phyloP scores from a whole-genome alignment of 2,888 invertebrate genomes.

The Caenorhabditis imperialis region DNA sequence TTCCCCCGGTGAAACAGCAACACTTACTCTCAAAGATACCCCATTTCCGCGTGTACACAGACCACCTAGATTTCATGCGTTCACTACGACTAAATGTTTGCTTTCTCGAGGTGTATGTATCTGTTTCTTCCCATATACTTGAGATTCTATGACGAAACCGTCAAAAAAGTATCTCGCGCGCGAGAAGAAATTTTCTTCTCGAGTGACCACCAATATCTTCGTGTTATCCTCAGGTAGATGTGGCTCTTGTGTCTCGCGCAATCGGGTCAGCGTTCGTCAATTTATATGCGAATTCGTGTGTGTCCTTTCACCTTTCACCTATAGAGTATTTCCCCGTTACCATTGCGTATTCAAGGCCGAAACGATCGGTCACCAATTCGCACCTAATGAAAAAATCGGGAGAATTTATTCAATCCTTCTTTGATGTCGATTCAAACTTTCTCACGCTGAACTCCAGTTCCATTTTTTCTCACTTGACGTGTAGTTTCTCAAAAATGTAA shows the following conservation, averaged over 20 bases:
- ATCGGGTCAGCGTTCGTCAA: constrained; percentile 5
- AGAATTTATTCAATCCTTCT: constrained; percentile 13
- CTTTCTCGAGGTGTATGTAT: constrained; percentile 27
- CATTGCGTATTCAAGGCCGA: constrained; percentile 38
- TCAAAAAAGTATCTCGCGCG: constrained; percentile 49
- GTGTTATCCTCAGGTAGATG: constrained; percentile 29
- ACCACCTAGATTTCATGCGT: constrained; percentile 13
- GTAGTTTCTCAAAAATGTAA: constrained; percentile 27
- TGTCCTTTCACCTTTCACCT: constrained; percentile 31
- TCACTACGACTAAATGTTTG: constrained; percentile 32
- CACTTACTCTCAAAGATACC: too few relatives aligned
- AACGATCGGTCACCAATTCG: constrained; percentile 25
- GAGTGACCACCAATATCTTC: constrained; percentile 25
- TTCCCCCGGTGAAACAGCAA: constrained; percentile 23
- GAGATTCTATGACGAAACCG: constrained; percentile 48
- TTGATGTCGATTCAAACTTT: not conserved
- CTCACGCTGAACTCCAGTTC: too few relatives aligned
- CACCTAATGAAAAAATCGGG: too few relatives aligned
- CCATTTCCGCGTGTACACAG: too few relatives aligned
- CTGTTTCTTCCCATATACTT: constrained; percentile 41
- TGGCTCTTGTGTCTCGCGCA: too few relatives aligned
- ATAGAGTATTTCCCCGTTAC: constrained; percentile 13
- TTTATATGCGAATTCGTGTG: constrained; percentile 7
- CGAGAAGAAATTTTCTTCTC: constrained; percentile 36
- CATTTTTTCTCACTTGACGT: constrained; percentile 31